Conservation (phyloP, 2,113 vertebrate species). For the Drymodes brunneopygia region DNA sequence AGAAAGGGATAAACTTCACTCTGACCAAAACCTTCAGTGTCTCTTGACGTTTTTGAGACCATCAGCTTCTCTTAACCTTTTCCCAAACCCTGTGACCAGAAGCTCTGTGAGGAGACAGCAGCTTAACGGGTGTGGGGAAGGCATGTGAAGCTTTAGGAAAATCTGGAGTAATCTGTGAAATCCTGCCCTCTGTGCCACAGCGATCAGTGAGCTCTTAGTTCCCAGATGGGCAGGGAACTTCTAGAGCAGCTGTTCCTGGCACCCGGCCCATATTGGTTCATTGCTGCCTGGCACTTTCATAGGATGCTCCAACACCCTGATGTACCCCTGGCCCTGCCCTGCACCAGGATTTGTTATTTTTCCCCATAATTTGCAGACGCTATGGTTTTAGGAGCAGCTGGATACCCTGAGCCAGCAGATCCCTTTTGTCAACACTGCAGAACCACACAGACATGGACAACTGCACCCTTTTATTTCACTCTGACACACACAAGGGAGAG, state of each 20-base stretch:
- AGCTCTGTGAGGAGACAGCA: neutral
- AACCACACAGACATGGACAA: neutral
- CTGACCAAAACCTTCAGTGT: neutral
- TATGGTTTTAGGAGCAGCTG: neutral
- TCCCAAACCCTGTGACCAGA: neutral
- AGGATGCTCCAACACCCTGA: accelerated
- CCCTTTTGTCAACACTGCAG: neutral
- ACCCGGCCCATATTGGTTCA: accelerated
- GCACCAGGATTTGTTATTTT: accelerated
- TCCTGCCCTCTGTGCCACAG: neutral
- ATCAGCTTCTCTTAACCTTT: neutral
- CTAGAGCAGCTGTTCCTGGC: neutral
- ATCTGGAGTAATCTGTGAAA: neutral
- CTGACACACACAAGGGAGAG: neutral
- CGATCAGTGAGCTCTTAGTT: accelerated
- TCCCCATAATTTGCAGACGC: neutral
- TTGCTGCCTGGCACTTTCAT: accelerated
- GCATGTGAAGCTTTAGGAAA: neutral
- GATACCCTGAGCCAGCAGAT: neutral
- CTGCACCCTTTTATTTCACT: slow-evolving; percentile 9
- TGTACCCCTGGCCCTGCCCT: neutral
- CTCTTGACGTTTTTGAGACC: neutral
- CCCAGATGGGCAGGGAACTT: neutral
- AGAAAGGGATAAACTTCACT: neutral
- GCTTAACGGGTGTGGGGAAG: accelerated